phyloP scores from a whole-genome alignment of 2,888 invertebrate genomes.

The Doris montereyensis region DNA sequence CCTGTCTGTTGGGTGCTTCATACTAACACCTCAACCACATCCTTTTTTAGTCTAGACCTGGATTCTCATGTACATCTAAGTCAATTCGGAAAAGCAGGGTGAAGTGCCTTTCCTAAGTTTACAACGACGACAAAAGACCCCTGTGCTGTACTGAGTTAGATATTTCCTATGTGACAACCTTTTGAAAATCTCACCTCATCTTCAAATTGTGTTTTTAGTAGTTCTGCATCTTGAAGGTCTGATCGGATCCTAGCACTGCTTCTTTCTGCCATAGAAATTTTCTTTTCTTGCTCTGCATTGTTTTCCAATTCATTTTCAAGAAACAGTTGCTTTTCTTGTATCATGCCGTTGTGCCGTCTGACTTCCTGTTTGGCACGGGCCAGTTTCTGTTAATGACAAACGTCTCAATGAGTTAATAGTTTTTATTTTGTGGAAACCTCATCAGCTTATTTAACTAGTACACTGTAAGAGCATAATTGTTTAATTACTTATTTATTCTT shows the following conservation, averaged over 20 bases:
- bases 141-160: too few relatives aligned
- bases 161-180: too few relatives aligned
- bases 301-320: slow-evolving; percentile 69
- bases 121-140: too few relatives aligned
- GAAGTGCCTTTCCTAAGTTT: too few relatives aligned
- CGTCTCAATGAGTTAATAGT: too few relatives aligned
- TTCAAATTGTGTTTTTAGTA: slow-evolving; percentile 68
- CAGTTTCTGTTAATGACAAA: slow-evolving; percentile 61
- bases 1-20: too few relatives aligned
- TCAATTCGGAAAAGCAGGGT: not conserved
- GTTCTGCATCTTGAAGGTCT: slow-evolving; percentile 68
- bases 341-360: slow-evolving; percentile 64
- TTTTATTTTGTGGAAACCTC: too few relatives aligned
- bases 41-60: too few relatives aligned
- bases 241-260: slow-evolving; percentile 62
- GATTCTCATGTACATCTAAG: not conserved
- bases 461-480: too few relatives aligned
- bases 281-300: slow-evolving; percentile 70
- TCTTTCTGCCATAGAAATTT: slow-evolving; percentile 68
- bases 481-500: too few relatives aligned
- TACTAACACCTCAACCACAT: too few relatives aligned
- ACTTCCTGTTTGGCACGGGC: slow-evolving; percentile 68
- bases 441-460: too few relatives aligned
- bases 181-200: slow-evolving; percentile 69
- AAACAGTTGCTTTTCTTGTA: slow-evolving; percentile 71